Evolutionary conservation across 1,140 invertebrate genomes (phyloP).

Genomic region (Adoxophyes honmai): DNA sequence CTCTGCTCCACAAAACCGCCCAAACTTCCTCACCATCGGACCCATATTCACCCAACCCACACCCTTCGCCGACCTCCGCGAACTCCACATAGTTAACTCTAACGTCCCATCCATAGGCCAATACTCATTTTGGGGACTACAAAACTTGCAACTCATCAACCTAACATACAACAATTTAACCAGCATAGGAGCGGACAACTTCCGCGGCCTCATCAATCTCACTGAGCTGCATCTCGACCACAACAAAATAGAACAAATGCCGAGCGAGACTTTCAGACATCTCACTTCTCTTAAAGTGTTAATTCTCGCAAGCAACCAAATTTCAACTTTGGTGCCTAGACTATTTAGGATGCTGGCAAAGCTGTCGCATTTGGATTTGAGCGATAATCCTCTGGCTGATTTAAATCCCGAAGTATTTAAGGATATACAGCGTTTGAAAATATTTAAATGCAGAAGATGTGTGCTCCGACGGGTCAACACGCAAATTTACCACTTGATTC

Average conservation of each 20-base stretch:
- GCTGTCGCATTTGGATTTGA: conserved; percentile 84
- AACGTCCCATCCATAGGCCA: conserved; percentile 87
- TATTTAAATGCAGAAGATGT: conserved; percentile 83
- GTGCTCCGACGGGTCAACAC: conserved; percentile 85
- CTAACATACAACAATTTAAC: conserved; percentile 88
- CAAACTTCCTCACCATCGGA: conserved; percentile 85
- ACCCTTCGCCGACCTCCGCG: conserved; percentile 81
- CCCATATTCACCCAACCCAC: conserved; percentile 81
- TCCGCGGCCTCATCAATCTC: conserved; percentile 85
- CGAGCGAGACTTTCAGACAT: conserved; percentile 85
- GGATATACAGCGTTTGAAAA: conserved; percentile 84
- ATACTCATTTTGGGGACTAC: conserved; percentile 87
- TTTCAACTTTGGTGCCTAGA: conserved; percentile 82
- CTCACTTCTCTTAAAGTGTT: conserved; percentile 82
- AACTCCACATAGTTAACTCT: conserved; percentile 86
- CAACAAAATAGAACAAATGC: conserved; percentile 86
- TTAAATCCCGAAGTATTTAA: conserved; percentile 87
- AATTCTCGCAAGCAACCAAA: conserved; percentile 83
- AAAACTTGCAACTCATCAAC: conserved; percentile 82
- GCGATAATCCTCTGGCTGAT: conserved; percentile 83
- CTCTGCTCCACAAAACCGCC: conserved; percentile 79
- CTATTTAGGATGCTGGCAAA: conserved; percentile 83
- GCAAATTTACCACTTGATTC: conserved; percentile 85
- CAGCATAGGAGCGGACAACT: conserved; percentile 88
- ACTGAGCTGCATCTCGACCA: conserved; percentile 90